These are phyloP conservation scores for Acromyrmex charruanus DNA, from an alignment of 1,140 invertebrate genomes.

Conservation along the genomic window DNA sequence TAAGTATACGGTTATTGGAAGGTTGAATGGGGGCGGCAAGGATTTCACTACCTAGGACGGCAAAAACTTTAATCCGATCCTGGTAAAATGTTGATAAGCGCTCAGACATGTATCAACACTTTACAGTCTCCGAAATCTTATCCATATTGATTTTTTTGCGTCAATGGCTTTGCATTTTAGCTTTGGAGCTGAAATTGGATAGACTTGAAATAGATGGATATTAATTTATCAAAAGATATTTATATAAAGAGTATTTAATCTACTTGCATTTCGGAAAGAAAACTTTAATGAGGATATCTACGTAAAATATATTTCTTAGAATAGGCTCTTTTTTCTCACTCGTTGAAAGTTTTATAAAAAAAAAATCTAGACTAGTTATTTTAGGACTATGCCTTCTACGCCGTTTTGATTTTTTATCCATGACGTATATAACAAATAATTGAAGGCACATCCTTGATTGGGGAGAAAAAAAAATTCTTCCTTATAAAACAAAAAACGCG, in stretches of 20 bases:
- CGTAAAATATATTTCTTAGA: constrained; percentile 57
- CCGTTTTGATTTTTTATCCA: constrained; percentile 42
- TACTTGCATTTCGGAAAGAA: background rate
- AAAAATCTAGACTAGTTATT: background rate
- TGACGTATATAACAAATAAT: constrained; percentile 53
- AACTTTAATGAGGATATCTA: constrained; percentile 27
- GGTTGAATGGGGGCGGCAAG: no score
- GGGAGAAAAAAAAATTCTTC: constrained; percentile 50
- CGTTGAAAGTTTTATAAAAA: constrained; percentile 57
- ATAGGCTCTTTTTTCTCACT: constrained; percentile 38
- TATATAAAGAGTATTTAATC: background rate
- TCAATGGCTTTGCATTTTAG: no score
- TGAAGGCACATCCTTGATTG: constrained; percentile 77
- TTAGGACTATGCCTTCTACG: constrained; percentile 39
- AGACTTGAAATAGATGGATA: background rate
- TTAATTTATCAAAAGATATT: constrained; percentile 7
- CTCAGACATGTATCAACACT: no score
- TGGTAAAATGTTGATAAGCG: no score
- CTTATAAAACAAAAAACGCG: background rate
- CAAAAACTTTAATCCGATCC: no score
- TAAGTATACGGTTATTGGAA: no score
- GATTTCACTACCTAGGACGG: no score
- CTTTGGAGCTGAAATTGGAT: no score
- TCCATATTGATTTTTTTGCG: no score
- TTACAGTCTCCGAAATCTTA: no score